Percentiles rank a stretch among this genome's conserved stretches.
phyloP scores from a whole-genome alignment of 2,888 invertebrate genomes.

The Hemithea aestivaria region DNA sequence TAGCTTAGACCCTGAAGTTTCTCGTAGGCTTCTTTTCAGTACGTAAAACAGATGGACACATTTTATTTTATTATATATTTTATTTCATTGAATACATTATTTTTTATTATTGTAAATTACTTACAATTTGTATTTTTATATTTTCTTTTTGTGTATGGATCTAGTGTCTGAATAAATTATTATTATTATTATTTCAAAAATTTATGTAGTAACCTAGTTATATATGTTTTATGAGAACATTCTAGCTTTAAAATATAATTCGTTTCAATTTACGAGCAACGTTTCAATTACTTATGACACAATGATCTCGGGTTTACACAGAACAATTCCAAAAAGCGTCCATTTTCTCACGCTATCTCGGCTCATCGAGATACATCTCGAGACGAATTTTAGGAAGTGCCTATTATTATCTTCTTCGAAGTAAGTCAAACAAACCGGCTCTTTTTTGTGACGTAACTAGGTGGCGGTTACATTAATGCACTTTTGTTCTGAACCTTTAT shows the following conservation, averaged over 20 bases:
- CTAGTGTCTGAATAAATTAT: no score
- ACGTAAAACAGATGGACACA: no score
- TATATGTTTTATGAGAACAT: slow-evolving; percentile 1
- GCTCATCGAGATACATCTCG: slow-evolving; percentile 66
- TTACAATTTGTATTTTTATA: no score
- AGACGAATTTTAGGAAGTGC: slow-evolving; percentile 69
- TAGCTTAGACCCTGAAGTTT: no score
- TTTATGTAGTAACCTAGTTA: no score
- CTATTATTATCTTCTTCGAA: slow-evolving; percentile 64
- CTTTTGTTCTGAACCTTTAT: slow-evolving; percentile 54
- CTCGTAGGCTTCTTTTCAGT: no score
- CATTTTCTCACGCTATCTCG: slow-evolving; percentile 63
- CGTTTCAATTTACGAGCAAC: slow-evolving; percentile 11
- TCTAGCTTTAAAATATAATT: slow-evolving; percentile 9
- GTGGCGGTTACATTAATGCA: slow-evolving; percentile 63
- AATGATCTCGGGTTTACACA: slow-evolving; percentile 29
- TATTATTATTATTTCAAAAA: no score
- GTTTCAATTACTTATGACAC: slow-evolving; percentile 25
- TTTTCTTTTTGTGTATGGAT: no score
- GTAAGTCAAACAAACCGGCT: slow-evolving; percentile 49
- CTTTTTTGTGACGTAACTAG: slow-evolving; percentile 49
- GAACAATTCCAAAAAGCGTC: slow-evolving; percentile 28
- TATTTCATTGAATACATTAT: no score
- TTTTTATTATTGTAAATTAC: no score
- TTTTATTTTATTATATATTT: no score